These are phyloP conservation scores for Brachionus sp. DNA, from an alignment of 1,140 invertebrate genomes.

Conservation along the genomic window DNA sequence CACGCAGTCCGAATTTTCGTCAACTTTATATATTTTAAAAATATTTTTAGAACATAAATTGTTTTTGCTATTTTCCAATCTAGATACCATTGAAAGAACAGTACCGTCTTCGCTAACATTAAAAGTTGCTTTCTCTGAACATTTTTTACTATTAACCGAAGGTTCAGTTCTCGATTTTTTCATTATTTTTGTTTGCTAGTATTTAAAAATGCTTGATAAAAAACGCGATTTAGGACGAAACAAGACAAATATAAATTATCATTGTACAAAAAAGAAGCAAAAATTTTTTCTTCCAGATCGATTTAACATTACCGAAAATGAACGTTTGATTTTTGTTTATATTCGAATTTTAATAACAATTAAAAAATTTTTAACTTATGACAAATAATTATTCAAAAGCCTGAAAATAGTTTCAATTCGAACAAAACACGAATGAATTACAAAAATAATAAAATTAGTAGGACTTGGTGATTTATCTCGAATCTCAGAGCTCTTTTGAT, in stretches of 20 bases:
- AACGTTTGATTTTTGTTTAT: neutral
- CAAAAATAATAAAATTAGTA: neutral
- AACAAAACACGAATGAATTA: neutral
- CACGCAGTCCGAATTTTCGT: neutral
- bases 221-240: neutral
- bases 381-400: neutral
- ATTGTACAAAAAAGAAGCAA: neutral
- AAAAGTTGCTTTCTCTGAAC: neutral
- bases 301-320: neutral
- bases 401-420: neutral
- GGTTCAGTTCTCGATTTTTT: neutral
- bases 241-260: neutral
- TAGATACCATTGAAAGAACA: constrained; percentile 1
- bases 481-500: neutral
- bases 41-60: constrained; percentile 18
- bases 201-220: neutral
- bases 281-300: neutral
- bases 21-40: constrained; percentile 20
- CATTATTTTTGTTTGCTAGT: neutral
- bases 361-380: neutral
- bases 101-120: neutral
- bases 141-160: neutral
- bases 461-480: neutral
- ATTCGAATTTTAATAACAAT: neutral
- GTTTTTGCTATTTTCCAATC: neutral